Base-by-base conservation (phyloP, 1,140 invertebrate species). In the Dysdera silvatica region DNA sequence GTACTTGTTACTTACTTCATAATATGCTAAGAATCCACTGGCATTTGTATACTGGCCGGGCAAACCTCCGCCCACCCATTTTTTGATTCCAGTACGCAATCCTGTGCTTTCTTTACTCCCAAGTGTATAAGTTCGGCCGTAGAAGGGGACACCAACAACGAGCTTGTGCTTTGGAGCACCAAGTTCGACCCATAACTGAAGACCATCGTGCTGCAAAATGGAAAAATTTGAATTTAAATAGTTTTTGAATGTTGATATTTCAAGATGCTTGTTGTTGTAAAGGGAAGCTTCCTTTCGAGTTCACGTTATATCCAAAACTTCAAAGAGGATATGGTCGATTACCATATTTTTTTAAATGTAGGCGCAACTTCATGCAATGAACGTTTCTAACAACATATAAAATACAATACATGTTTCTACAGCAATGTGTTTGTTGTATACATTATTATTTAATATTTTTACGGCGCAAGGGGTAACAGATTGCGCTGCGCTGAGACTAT, bases 141-240 rank as follows among this genome's bases (percentile, higher is more conserved):
- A 93, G 73, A 89, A 88, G 1, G 89, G 87, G 33, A 92, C 80
- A 12, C 91, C 91, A 23, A 95, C 85, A 1, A 95, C 83, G 18
- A 96, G 77, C 75, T 95, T 94, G 69, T 91, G 85, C 5, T 85
- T 83, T 0, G 89, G 85, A 69, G 88, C 90, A 7, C 91, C 92
- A 75, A 86, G 85, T 67, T 89, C 82, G 60, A 87, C 85, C 91
- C 91, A 95, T 16, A 92, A 74, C 54, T 84, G 79, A 10, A 91
- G 77, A 56, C 89, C 89, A 71, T 91, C 88, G 68, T 91, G 87
- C 88, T 92, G 70, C 33, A 72, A 72, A 32, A n/a, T n/a, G n/a
- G 56, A 56, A 57, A 33, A 49, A 49, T 18, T 14, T 23, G 14
- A 51, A 3, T 14, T 18, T 14, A 6, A 20, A 29, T 48, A 26